Evolutionary conservation across 2,888 invertebrate genomes (phyloP), one percentile per base, ranked within the genome.

Genomic region (Brenthis hecate): DNA sequence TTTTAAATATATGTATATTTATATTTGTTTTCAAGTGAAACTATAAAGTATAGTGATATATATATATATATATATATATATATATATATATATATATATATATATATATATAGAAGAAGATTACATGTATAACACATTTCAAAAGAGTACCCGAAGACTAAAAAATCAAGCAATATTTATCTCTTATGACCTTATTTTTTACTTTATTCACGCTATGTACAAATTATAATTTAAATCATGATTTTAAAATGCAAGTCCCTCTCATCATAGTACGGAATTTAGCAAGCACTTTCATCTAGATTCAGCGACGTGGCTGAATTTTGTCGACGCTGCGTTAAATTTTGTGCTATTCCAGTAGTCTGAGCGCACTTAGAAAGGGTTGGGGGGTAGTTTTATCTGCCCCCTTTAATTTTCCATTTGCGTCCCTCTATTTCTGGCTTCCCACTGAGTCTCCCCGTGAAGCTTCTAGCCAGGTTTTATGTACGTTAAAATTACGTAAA

Each of bases 391-490:
- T 62, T 43, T 62, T 23, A 62, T 62, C 62, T 62, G 53, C 62
- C 62, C 60, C 60, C 60, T 60, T 60, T 60, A 60, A 60, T 50
- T 60, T 60, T 60, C 60, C 60, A 13, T 28, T n/a, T 11, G 23
- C 60, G 60, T 50, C 60, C 62, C 62, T 54, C 62, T 62, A 62
- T 62, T 62, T 62, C 62, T 62, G 54, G 43, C 62, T 56, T 56
- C 54, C 48, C 56, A 32, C 50, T 65, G 16, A 43, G 13, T 47
- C 54, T 54, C 65, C 65, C 56, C 56, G 32, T 47, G 47, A 53
- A 55, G 36, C 48, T 32, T 65, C 32, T 19, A 36, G 56, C 48
- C 47, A 48, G 48, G 50, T 56, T 32, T 65, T 47, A 50, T 65
- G n/a, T 50, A 56, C 32, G 32, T 32, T n/a, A 2, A 56, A 56